Evolutionary conservation across 2,888 invertebrate genomes (phyloP), one percentile per base, ranked within the genome.

Genomic region (Crocallis elinguaria): DNA sequence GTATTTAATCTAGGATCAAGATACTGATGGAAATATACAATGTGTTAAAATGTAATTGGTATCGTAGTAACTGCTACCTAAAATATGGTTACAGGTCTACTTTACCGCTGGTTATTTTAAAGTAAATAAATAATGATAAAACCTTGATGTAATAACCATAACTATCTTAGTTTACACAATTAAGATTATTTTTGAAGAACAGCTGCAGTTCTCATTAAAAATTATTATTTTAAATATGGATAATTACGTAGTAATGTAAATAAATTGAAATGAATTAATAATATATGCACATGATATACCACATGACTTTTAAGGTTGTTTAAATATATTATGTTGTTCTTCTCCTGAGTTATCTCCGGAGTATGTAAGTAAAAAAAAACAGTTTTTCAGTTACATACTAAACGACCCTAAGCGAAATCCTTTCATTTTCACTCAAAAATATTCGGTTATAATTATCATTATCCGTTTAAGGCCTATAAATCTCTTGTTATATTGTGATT

Each of bases 401-500:
- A 19, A 12, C 11, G 12, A 1, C 4, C 6, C 43, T 29, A 13
- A 23, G 25, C 8, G 14, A 16, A 45, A 51, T 39, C 35, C 48
- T 52, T 41, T 62, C 67, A 60, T 44, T n/a, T 46, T 44, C 35
- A 27, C 27, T 55, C 49, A 57, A 61, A 67, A 69, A 71, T 73
- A 75, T 72, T 73, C 72, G 65, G 67, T 75, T 70, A 74, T 83
- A 81, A 84, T 84, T 82, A 70, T 67, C 72, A 77, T 84, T 80
- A 76, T 75, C 75, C 75, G 73, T 77, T 78, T 77, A 77, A 67
- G 72, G 69, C 69, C 66, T 69, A 82, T 84, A 84, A 84, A 85
- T 85, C 82, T 77, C 66, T 72, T 76, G 75, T 74, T 70, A 64
- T 64, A 62, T 9, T 61, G 71, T 84, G 85, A 86, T 86, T 87